Conservation (phyloP, 2,797 vertebrate genomes). For the Micromesistius poutassou region DNA sequence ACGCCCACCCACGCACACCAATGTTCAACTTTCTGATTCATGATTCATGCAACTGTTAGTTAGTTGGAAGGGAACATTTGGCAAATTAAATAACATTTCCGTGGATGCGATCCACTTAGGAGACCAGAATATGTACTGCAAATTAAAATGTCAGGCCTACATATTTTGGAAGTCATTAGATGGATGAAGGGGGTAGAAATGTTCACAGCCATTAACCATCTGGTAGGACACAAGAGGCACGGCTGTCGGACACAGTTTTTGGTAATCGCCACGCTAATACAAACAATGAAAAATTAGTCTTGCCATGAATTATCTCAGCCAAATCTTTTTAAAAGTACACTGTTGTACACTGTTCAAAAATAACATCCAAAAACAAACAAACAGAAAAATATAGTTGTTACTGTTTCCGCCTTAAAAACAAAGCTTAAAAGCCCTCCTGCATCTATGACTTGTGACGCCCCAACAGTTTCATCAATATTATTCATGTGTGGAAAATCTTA, state of each 20-base stretch:
- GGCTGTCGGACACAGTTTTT: background rate
- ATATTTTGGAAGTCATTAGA: no score
- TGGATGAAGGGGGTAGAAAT: background rate
- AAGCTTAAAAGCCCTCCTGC: background rate
- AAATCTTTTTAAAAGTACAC: background rate
- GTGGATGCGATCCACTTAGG: no score
- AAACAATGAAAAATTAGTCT: background rate
- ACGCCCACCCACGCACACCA: no score
- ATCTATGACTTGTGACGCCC: background rate
- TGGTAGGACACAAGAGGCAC: background rate
- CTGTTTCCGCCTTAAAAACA: background rate
- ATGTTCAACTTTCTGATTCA: no score
- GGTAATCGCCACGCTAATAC: background rate
- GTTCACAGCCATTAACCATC: background rate
- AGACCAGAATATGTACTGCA: no score
- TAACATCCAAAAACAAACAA: background rate
- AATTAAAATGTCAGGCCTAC: no score
- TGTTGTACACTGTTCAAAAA: no score
- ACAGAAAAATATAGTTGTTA: background rate
- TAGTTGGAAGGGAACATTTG: no score
- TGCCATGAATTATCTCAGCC: background rate
- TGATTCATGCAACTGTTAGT: no score
- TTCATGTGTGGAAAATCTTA: background rate
- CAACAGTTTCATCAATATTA: background rate
- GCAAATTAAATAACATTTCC: no score